Percentiles rank a stretch among this genome's conserved stretches.
These are phyloP conservation scores for Sebastes matsubarae DNA, from an alignment of 2,797 vertebrate genomes.

Conservation along the genomic window DNA sequence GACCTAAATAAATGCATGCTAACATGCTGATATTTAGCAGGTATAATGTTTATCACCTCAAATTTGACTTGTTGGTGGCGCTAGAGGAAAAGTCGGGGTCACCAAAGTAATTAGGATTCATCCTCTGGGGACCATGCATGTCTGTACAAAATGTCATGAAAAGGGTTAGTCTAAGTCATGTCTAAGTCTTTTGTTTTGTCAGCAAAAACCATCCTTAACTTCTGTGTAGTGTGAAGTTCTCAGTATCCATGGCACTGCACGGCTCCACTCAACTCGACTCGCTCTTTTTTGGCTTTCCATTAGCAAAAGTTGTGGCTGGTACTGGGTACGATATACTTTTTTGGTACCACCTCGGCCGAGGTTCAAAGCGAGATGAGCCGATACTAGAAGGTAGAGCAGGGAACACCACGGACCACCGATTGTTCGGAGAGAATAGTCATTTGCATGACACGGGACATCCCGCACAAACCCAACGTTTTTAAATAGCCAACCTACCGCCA, in stretches of 20 bases:
- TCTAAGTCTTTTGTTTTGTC: neutral
- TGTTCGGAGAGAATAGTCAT: neutral
- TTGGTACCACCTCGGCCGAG: neutral
- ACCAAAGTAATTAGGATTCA: neutral
- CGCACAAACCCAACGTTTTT: neutral
- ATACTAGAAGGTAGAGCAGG: neutral
- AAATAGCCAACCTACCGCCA: too few relatives aligned
- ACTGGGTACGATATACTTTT: accelerated
- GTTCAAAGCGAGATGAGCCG: neutral
- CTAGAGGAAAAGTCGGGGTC: neutral
- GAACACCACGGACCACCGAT: neutral
- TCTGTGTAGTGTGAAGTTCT: neutral
- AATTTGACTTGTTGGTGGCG: neutral
- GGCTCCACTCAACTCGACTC: neutral
- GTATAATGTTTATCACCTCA: neutral
- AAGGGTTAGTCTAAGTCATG: too few relatives aligned
- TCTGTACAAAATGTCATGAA: neutral
- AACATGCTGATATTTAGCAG: neutral
- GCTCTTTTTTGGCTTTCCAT: neutral
- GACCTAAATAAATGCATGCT: neutral
- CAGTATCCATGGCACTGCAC: neutral
- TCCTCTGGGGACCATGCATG: neutral
- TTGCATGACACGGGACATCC: neutral
- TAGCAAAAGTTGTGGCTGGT: neutral
- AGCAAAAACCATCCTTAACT: neutral